Conservation (phyloP, 1,140 invertebrate genomes). For the Conus ventricosus region DNA sequence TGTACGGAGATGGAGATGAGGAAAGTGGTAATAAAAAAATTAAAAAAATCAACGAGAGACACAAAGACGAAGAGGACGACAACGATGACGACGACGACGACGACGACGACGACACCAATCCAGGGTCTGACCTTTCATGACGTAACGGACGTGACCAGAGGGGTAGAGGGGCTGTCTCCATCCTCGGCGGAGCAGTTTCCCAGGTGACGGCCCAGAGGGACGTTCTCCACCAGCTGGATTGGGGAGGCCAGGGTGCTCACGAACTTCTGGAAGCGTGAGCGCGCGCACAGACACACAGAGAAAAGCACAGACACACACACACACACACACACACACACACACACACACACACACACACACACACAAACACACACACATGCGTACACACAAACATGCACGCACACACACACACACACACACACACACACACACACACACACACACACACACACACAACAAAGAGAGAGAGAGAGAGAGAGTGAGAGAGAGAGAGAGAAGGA, state of each 20-base stretch:
- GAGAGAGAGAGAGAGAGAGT: no score
- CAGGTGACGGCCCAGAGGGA: not conserved
- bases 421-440: no score
- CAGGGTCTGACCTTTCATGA: not conserved
- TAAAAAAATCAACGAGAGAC: not conserved
- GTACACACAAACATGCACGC: no score
- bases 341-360: not conserved
- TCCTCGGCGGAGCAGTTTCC: not conserved
- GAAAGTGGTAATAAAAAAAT: no score
- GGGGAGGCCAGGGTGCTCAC: not conserved
- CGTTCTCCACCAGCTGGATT: not conserved
- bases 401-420: no score
- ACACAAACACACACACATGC: not conserved
- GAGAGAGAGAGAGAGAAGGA: no score
- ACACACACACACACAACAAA: no score
- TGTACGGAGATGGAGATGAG: no score
- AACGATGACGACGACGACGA: no score
- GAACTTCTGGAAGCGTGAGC: not conserved
- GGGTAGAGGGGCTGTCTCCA: not conserved
- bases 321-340: not conserved
- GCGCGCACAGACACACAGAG: not conserved
- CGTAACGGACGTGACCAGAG: constrained; percentile 13
- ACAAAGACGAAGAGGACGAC: not conserved
- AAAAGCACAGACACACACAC: not conserved
- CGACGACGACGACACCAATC: no score